Evolutionary conservation across 2,888 invertebrate genomes (phyloP).

Genomic region (Lucinisca nassula): DNA sequence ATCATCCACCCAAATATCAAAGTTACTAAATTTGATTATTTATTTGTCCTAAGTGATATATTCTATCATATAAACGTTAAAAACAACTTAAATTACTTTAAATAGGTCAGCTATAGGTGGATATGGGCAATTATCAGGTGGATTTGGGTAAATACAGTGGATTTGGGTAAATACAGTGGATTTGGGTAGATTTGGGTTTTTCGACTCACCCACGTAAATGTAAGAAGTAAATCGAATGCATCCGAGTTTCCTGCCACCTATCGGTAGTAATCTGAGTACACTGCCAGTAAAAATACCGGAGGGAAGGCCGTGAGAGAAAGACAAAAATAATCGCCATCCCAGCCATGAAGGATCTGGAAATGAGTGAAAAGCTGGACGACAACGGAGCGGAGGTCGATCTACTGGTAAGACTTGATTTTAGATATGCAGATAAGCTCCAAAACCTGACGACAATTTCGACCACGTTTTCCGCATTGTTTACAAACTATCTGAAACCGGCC

Average conservation of each 20-base stretch:
- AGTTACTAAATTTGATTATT: no score
- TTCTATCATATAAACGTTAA: no score
- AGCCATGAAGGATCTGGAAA: slow-evolving; percentile 20
- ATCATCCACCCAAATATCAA: no score
- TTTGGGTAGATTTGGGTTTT: no score
- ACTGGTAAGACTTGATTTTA: slow-evolving; percentile 66
- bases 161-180: no score
- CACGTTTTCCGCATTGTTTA: slow-evolving; percentile 16
- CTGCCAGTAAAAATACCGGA: background rate
- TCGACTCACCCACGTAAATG: no score
- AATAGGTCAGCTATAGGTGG: no score
- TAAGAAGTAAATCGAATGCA: background rate
- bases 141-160: no score
- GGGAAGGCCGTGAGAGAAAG: background rate
- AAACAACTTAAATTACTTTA: no score
- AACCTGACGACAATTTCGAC: background rate
- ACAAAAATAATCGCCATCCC: background rate
- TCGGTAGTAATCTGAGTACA: background rate
- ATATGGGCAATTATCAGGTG: no score
- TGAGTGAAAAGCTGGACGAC: slow-evolving; percentile 60
- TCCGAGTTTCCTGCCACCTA: background rate
- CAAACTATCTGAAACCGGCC: background rate
- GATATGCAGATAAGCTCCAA: background rate
- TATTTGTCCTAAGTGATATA: no score
- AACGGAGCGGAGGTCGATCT: slow-evolving; percentile 77